Evolutionary conservation across 2,113 vertebrate species (phyloP), one percentile per base, ranked within the genome.

Genomic region (Megaleporinus macrocephalus): DNA sequence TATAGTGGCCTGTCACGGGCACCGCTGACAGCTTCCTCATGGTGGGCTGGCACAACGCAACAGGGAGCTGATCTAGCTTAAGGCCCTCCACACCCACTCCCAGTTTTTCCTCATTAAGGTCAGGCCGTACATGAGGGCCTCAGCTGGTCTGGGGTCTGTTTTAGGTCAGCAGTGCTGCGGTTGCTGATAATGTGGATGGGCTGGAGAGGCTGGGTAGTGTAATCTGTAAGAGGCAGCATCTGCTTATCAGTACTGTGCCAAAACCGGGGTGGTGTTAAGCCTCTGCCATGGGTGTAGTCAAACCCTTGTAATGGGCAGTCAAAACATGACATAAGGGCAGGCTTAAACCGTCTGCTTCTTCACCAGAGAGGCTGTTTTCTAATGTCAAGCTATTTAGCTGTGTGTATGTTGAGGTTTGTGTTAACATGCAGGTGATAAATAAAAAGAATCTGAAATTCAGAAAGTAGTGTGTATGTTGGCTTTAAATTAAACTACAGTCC

Each of bases 11-110:
- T 71, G 68, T 88, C 77, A 83, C 24, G 61, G 77, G 76, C 66
- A 65, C 47, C 30, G 71, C 69, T 80, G 81, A 71, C 65, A 65
- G 75, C 77, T 82, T 86, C 84, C 79, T 79, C 65, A 10, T 63
- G 71, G 59, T 72, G 30, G 62, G 18, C 68, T 77, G 79, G 44
- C 70, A 53, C 29, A n/a, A 51, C 30, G 78, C 51, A 55, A 81
- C 36, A 15, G 49, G 61, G 68, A 62, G 73, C 16, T 79, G 49
- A 79, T 79, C 61, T 68, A 79, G 70, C 71, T 82, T 77, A 44
- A 79, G 69, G 4, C 78, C 30, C 16, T 75, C 29, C 36, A 27
- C 53, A 33, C 62, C 73, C 27, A 26, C 59, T 61, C 29, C 66
- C 75, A 78, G 53, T 30, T 13, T n/a, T 30, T 30, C 30, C n/a